Evolutionary conservation across 2,888 invertebrate genomes (phyloP).

Genomic region (Nymphalis polychloros): DNA sequence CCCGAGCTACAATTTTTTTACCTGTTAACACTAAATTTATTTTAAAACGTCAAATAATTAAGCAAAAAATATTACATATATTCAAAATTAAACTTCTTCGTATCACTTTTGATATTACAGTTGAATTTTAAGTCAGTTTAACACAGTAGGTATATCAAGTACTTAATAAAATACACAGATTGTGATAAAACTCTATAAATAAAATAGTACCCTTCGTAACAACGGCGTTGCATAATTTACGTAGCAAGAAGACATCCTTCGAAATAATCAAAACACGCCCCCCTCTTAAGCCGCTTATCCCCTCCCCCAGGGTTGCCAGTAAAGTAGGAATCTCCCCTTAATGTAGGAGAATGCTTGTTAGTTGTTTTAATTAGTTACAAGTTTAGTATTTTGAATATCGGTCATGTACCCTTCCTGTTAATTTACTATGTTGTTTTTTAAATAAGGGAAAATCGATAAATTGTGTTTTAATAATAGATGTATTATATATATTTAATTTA

Average conservation of each 20-base stretch:
- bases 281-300: conserved; percentile 73
- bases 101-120: no score
- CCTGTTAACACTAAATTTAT: no score
- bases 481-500: no score
- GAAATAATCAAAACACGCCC: conserved; percentile 79
- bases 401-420: conserved; percentile 20
- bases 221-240: conserved; percentile 75
- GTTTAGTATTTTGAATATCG: conserved; percentile 47
- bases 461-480: no score
- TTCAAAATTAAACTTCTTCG: no score
- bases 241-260: conserved; percentile 78
- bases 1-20: no score
- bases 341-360: conserved; percentile 69
- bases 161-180: not conserved
- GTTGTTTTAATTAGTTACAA: conserved; percentile 75
- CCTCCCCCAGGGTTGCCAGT: conserved; percentile 52
- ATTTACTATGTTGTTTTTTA: no score
- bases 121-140: no score
- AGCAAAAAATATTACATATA: no score
- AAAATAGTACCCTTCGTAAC: conserved; percentile 22
- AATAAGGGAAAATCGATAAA: no score
- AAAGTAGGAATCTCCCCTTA: conserved; percentile 58
- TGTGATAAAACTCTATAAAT: conserved; percentile 5
- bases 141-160: not conserved
- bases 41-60: no score